A percentile compares a stretch with the other conserved stretches of the same genome.
Conservation (phyloP, 2,797 vertebrate species). For the Melanotaenia boesemani region DNA sequence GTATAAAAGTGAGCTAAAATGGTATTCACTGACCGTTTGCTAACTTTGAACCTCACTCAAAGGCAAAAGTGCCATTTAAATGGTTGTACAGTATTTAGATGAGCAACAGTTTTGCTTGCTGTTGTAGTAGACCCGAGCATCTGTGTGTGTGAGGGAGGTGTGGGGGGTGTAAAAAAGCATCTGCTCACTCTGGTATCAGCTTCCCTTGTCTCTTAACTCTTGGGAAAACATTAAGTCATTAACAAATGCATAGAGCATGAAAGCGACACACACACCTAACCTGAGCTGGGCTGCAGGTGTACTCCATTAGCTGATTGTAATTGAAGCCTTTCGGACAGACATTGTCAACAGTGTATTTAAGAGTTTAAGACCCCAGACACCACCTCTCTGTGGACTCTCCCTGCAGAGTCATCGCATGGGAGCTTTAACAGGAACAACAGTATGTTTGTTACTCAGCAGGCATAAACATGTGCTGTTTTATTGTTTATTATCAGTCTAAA, state of each 20-base stretch:
- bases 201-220: slow-evolving; percentile 30
- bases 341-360: slow-evolving; percentile 45
- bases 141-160: not conserved
- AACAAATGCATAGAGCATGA: slow-evolving; percentile 16
- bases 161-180: slow-evolving; percentile 16
- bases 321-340: slow-evolving; percentile 40
- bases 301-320: slow-evolving; percentile 71
- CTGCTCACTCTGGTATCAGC: slow-evolving; percentile 42
- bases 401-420: not conserved
- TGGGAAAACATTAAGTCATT: slow-evolving; percentile 22
- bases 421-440: not conserved
- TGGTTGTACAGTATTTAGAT: not conserved
- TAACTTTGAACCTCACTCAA: slow-evolving; percentile 33
- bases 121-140: not conserved
- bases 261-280: slow-evolving; percentile 32
- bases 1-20: slow-evolving; percentile 29
- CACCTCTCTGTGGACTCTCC: slow-evolving; percentile 9
- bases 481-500: not conserved
- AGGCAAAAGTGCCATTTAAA: slow-evolving; percentile 7
- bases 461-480: not conserved
- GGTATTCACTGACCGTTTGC: not conserved
- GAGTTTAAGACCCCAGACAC: slow-evolving; percentile 44
- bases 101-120: slow-evolving; percentile 3
- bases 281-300: slow-evolving; percentile 42
- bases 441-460: not conserved